Base-by-base conservation (phyloP, 2,113 vertebrate genomes). In the Patagioenas fasciata region DNA sequence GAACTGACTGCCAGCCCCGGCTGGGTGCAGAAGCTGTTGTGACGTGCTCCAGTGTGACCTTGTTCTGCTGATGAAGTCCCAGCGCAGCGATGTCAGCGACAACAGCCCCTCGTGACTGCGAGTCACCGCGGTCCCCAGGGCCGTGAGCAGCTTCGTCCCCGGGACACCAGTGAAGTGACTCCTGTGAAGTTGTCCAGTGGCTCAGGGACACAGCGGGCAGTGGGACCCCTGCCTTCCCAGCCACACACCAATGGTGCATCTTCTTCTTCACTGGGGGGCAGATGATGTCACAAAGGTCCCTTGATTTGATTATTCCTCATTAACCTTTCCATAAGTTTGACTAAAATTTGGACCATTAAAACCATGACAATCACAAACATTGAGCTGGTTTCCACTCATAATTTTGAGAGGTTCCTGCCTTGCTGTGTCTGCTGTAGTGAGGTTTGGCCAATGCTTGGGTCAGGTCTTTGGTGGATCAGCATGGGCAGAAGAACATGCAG, bases 191-290 rank as follows among this genome's bases (percentile, higher is more conserved):
- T 44, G 44, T 44, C 44, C 44, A 44, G 44, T 44, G 44, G 44
- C 44, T 44, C 44, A 44, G 18, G 44, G 44, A 7, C 44, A 50
- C 47, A 13, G 3, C 1, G 1, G 47, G 16, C 11, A 12, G 36
- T 40, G 80, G 31, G 7, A 42, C 32, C 18, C 28, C 24, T 44
- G 44, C 44, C 44, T 44, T 44, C 44, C 44, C 44, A 44, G 44
- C 13, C 38, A 15, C 0, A 0, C 11, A 13, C 4, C 0, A 0
- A 4, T 9, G 18, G 10, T 9, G 4, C 31, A 5, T 20, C 38
- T 34, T 34, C 73, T 15, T 18, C 31, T 44, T 44, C 44, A 48
- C 5, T 2, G 24, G 17, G 9, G 29, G 6, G 10, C 31, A 78
- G 6, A 18, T 1, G 4, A 2, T 3, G 6, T 7, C 58, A 10